Conservation (phyloP, 1,140 invertebrate genomes). For the Pseudoatta argentina region DNA sequence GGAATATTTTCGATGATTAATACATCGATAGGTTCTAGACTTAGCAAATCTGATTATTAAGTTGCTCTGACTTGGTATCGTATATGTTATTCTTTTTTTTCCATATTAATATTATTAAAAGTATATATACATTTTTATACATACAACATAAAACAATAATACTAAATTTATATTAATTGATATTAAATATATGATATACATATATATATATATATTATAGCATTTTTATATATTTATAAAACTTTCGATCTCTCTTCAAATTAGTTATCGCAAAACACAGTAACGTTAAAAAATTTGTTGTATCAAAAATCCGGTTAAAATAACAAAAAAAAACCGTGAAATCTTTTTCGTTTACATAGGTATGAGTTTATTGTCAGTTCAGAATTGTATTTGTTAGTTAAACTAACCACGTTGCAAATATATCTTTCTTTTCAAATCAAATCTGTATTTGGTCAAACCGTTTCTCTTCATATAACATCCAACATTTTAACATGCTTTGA, state of each 20-base stretch:
- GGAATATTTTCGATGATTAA: neutral
- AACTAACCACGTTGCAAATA: constrained; percentile 51
- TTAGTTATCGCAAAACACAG: neutral
- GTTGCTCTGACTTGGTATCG: neutral
- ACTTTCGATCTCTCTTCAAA: neutral
- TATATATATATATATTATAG: too few relatives aligned
- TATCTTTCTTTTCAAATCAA: constrained; percentile 49
- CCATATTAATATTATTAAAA: neutral
- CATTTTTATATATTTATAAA: neutral
- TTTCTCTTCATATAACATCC: constrained; percentile 23
- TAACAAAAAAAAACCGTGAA: neutral
- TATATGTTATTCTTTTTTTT: neutral
- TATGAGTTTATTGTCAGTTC: constrained; percentile 6
- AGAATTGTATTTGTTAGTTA: constrained; percentile 42
- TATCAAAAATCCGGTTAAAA: constrained; percentile 11
- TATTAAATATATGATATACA: neutral
- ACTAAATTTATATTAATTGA: neutral
- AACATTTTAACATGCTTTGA: constrained; percentile 42
- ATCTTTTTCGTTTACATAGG: constrained; percentile 24
- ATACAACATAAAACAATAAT: neutral
- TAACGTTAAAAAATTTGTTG: constrained; percentile 9
- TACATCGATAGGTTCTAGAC: neutral
- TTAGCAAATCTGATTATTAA: neutral
- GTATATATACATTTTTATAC: neutral
- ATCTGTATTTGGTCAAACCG: constrained; percentile 47